Percentiles rank a stretch among this genome's conserved stretches.
Evolutionary conservation across 2,113 vertebrate genomes (phyloP).

Genomic region (Astatoreochromis straeleni): DNA sequence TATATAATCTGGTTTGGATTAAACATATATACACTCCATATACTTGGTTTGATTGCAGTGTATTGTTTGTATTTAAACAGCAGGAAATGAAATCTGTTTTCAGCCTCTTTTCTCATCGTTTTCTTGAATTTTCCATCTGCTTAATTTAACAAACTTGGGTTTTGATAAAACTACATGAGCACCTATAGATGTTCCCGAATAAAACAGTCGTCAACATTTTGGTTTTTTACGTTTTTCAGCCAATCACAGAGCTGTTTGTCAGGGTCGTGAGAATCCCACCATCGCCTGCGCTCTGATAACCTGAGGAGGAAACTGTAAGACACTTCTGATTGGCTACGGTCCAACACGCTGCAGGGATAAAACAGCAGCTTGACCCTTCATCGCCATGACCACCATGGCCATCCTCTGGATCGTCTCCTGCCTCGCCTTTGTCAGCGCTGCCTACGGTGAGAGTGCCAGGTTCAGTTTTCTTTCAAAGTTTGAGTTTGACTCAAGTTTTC

Average conservation of each 20-base stretch:
- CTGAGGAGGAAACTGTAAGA: neutral
- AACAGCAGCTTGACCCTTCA: neutral
- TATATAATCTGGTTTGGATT: neutral
- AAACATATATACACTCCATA: accelerated
- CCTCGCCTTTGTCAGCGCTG: slow-evolving; percentile 56
- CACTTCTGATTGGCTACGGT: slow-evolving; percentile 2
- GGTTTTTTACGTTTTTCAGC: neutral
- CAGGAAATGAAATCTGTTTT: neutral
- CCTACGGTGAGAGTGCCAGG: slow-evolving; percentile 32
- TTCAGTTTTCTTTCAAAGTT: neutral
- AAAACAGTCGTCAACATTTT: neutral
- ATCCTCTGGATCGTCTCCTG: slow-evolving; percentile 71
- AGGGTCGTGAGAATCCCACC: neutral
- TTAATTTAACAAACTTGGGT: accelerated
- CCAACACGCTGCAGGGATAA: neutral
- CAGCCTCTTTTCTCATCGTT: accelerated
- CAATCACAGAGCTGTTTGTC: neutral
- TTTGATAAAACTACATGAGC: accelerated
- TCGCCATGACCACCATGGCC: slow-evolving; percentile 48
- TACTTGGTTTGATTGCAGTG: neutral
- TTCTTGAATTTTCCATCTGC: neutral
- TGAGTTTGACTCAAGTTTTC: neutral
- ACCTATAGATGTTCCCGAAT: neutral
- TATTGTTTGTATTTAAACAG: accelerated
- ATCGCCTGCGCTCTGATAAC: slow-evolving; percentile 21